Evolutionary conservation across 2,888 invertebrate species (phyloP), one percentile per base, ranked within the genome.

Genomic region (Mesoligia furuncula): DNA sequence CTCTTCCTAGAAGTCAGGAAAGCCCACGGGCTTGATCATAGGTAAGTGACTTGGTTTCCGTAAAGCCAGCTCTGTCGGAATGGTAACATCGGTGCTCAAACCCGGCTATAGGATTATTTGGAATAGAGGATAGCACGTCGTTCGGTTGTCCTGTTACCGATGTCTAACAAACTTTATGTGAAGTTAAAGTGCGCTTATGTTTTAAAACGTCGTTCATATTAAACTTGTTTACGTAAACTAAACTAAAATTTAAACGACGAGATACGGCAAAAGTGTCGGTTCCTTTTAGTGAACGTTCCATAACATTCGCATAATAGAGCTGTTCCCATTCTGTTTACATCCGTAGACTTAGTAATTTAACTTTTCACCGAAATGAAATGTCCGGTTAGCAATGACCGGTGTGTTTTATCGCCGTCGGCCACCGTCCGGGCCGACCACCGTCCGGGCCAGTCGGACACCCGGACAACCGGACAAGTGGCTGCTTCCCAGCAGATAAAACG

Each of bases 351-450:
- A 78, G 71, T 68, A 72, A 86, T 86, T 83, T 83, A 86, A 86
- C 84, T 86, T 86, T 87, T 83, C 59, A 77, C 72, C 48, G 74
- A 73, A 86, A 83, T 81, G 51, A 86, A 87, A 87, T 68, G 86
- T 83, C 78, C 64, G 61, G 84, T 74, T 59, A 59, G 64, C 73
- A 39, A 79, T 79, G 82, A 59, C 83, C 73, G 69, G 77, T 75
- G 77, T 86, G 80, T 71, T 85, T 86, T 83, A 85, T 87, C 77
- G 79, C 77, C 65, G 64, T 51, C 67, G 42, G 65, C 77, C 73
- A 62, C 79, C 57, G 73, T 71, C 73, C 62, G 61, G 68, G 39
- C 57, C 67, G 36, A 61, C 73, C 73, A 66, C 79, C 57, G 73
- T 70, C 73, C 61, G 61, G 68, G 45, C 45, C 54, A 31, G 39